These are phyloP conservation scores for Dicentrarchus labrax DNA, from an alignment of 2,113 vertebrate species.

Conservation along the genomic window DNA sequence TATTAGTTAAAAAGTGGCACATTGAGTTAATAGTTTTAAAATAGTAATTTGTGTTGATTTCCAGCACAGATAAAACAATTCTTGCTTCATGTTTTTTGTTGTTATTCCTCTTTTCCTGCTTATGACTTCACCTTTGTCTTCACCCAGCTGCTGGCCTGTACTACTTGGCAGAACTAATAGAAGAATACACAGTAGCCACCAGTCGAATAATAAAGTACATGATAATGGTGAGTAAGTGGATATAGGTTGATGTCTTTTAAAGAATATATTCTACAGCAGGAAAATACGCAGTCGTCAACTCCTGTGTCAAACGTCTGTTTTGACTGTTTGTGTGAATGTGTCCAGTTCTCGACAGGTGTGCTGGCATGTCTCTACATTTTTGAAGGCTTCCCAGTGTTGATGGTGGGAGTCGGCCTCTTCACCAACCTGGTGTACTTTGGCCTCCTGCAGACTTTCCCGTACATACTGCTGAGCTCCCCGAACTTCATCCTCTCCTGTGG, in stretches of 20 bases:
- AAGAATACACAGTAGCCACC: slow-evolving; percentile 95
- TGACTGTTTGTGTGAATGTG: slow-evolving; percentile 21
- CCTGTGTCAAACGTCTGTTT: too few relatives aligned
- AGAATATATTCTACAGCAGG: background rate
- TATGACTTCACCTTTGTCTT: background rate
- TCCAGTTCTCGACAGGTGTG: slow-evolving; percentile 94
- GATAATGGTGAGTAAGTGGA: slow-evolving; percentile 91
- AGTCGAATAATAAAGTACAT: slow-evolving; percentile 98
- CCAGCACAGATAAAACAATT: background rate
- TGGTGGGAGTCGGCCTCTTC: slow-evolving; percentile 94
- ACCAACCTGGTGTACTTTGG: slow-evolving; percentile 97
- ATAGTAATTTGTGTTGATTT: background rate
- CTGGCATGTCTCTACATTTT: slow-evolving; percentile 92
- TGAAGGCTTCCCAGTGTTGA: slow-evolving; percentile 90
- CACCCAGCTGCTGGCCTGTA: slow-evolving; percentile 93
- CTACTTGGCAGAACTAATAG: slow-evolving; percentile 96
- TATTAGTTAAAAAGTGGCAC: too few relatives aligned
- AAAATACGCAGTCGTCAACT: background rate
- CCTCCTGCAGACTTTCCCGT: slow-evolving; percentile 94
- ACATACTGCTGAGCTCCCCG: slow-evolving; percentile 95
- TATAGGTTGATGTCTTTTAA: background rate
- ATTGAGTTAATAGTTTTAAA: too few relatives aligned
- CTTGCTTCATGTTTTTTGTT: background rate
- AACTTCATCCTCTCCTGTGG: slow-evolving; percentile 97
- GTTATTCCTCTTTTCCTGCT: background rate